phyloP scores from a whole-genome alignment of 2,797 vertebrate species.

The Adelosebastes latens region DNA sequence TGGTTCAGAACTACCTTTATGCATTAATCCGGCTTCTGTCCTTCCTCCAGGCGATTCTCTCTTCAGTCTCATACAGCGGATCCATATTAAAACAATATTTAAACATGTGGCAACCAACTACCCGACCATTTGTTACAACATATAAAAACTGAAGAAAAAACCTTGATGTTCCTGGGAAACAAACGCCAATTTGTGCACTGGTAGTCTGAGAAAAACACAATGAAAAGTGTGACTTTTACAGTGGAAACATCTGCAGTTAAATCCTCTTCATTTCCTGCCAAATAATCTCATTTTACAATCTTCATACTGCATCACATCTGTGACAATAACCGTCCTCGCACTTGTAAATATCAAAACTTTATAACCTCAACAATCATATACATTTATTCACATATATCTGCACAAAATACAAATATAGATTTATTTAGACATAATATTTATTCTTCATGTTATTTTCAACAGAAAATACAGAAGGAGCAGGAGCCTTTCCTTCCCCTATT shows the following conservation, averaged over 20 bases:
- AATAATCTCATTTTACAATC: not conserved
- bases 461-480: not conserved
- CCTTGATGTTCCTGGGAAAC: not conserved
- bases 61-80: not conserved
- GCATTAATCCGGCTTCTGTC: not conserved
- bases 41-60: not conserved
- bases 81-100: not conserved
- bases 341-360: constrained; percentile 27
- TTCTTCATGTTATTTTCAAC: constrained; percentile 1
- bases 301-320: not conserved
- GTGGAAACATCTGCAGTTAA: constrained; percentile 15
- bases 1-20: not conserved
- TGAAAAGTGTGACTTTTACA: constrained; percentile 31
- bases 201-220: constrained; percentile 13
- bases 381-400: constrained; percentile 49
- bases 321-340: not conserved
- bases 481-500: not conserved
- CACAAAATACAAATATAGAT: constrained; percentile 71
- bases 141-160: not conserved
- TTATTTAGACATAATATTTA: constrained; percentile 2
- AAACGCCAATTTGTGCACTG: not conserved
- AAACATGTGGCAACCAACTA: not conserved
- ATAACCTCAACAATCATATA: constrained; percentile 29
- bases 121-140: not conserved
- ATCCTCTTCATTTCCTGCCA: not conserved